These are phyloP conservation scores for Lytechinus pictus DNA, from an alignment of 35 echinoderm and acorn worm genomes.

Conservation along the genomic window DNA sequence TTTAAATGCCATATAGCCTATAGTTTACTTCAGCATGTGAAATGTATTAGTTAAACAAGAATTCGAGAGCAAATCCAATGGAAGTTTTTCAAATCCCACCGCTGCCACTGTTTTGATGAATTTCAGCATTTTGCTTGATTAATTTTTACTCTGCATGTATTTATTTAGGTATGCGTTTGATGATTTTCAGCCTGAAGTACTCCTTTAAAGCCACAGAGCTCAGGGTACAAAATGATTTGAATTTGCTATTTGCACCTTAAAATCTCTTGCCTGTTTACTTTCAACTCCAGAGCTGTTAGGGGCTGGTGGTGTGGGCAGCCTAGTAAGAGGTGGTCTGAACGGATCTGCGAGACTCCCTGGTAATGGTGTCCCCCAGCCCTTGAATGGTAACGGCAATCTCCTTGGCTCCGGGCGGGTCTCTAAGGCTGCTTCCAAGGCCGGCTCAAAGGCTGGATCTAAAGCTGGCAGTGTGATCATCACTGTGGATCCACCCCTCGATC, in stretches of 20 bases:
- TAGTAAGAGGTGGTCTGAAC: neutral
- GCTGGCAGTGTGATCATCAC: constrained; percentile 51
- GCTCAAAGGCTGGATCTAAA: constrained; percentile 53
- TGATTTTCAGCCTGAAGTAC: neutral
- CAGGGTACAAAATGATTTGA: neutral
- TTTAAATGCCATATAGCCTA: too few relatives aligned
- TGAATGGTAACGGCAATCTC: constrained; percentile 39
- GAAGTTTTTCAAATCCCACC: too few relatives aligned
- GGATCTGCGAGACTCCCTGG: neutral
- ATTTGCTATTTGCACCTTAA: neutral
- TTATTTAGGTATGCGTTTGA: neutral
- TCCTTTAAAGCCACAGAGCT: neutral
- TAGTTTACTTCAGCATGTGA: too few relatives aligned
- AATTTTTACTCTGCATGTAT: too few relatives aligned
- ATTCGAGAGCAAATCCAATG: too few relatives aligned
- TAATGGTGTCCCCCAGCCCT: neutral
- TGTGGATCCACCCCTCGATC: constrained; percentile 41
- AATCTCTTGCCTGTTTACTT: neutral
- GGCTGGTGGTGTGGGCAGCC: neutral
- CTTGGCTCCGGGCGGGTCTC: neutral
- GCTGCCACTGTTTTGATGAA: too few relatives aligned
- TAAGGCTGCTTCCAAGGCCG: constrained; percentile 45
- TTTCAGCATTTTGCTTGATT: too few relatives aligned
- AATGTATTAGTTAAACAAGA: too few relatives aligned
- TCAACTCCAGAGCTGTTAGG: neutral